Conservation (phyloP, 2,888 invertebrate species). For the Eilema sororculum region DNA sequence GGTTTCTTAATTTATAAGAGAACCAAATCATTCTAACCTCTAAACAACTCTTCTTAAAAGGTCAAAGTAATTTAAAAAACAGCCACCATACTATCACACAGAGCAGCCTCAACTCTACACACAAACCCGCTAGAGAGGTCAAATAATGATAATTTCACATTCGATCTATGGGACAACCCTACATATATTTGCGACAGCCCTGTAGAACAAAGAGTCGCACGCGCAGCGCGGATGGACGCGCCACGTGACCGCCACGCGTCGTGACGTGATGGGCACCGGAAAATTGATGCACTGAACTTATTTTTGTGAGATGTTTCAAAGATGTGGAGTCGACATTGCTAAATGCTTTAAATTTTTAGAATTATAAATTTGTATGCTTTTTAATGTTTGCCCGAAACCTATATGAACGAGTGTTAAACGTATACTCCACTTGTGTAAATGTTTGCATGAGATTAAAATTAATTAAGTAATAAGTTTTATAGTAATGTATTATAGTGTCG, state of each 20-base stretch:
- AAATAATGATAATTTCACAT: slow-evolving; percentile 53
- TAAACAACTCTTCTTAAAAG: background rate
- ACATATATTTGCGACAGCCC: slow-evolving; percentile 31
- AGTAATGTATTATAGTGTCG: no score
- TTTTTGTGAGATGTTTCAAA: slow-evolving; percentile 36
- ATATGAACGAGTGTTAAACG: no score
- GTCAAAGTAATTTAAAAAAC: slow-evolving; percentile 13
- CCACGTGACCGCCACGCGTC: slow-evolving; percentile 78
- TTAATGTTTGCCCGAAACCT: no score
- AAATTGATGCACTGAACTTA: slow-evolving; percentile 73
- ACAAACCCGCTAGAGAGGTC: slow-evolving; percentile 37
- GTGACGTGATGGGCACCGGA: slow-evolving; percentile 72
- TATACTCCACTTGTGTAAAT: no score
- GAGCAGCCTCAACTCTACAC: slow-evolving; percentile 13
- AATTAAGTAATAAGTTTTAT: no score
- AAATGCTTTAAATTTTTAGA: slow-evolving; percentile 3
- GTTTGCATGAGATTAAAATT: no score
- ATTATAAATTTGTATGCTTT: no score
- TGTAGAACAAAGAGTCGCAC: slow-evolving; percentile 49
- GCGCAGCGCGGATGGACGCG: slow-evolving; percentile 54
- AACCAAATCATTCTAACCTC: no score
- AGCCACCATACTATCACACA: slow-evolving; percentile 1
- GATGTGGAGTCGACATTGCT: slow-evolving; percentile 52
- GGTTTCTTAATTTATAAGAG: no score
- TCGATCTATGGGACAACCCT: slow-evolving; percentile 49